Evolutionary conservation across 2,888 invertebrate genomes (phyloP), one percentile per base, ranked within the genome.

Genomic region (Andrena bicolor): DNA sequence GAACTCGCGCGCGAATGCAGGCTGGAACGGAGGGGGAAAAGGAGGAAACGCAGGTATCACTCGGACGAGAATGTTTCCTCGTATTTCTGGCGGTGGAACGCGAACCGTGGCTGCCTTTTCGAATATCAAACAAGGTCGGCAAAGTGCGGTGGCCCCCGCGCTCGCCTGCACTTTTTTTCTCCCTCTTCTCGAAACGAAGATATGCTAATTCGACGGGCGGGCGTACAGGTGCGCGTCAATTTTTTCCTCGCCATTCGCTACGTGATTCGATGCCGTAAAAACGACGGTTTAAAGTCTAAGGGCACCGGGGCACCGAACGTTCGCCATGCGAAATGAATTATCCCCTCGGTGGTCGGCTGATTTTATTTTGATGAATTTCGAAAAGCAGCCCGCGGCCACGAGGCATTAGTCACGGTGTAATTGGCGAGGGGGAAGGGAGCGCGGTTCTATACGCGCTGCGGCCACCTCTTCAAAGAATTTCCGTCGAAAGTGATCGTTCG

Each of bases 341-440:
- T 90, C 88, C 89, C 79, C 86, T 76, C 82, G 89, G 90, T 90
- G 90, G 88, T 88, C 88, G 84, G 82, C 86, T 86, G 89, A 88
- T 90, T 91, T 90, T 90, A 89, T 92, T 92, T 92, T 91, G 92
- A 92, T 91, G 91, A 92, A 92, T 92, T 92, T 92, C 87, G 89
- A 90, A 90, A 90, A 91, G 87, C 16, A 76, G 90, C 92, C 91
- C 68, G 86, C 83, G 90, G 92, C 90, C 76, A 90, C 75, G 80
- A 82, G 82, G 89, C 91, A 92, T 92, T 92, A 92, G 92, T 92
- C 90, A 92, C 90, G 92, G 91, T 90, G 90, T 91, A 92, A 91
- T 90, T 91, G 91, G 90, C 89, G 88, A 86, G 77, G 86, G 76
- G 48, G 84, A 86, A 84, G 84, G 41, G 41, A 41, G 41, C 41